These are phyloP conservation scores for Spicauda simplicius DNA, from an alignment of 2,888 invertebrate species.

Conservation along the genomic window DNA sequence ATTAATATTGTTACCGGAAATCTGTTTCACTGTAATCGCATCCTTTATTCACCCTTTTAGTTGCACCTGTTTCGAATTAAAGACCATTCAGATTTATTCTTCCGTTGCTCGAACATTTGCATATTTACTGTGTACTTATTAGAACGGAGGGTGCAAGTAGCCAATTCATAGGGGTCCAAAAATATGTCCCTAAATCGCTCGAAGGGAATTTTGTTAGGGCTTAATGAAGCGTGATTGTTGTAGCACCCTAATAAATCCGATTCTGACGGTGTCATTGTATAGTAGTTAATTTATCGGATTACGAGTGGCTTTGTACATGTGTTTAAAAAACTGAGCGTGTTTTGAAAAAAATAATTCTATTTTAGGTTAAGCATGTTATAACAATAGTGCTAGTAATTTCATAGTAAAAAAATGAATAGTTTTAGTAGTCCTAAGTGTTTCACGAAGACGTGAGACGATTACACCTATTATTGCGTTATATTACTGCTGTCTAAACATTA, in stretches of 20 bases:
- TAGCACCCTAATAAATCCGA: constrained; percentile 68
- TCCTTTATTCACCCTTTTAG: constrained; percentile 47
- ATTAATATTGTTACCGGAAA: neutral
- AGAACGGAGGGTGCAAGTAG: constrained; percentile 51
- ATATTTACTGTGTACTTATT: constrained; percentile 69
- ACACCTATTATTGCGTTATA: too few species aligned
- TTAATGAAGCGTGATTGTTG: constrained; percentile 80
- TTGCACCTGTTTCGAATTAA: constrained; percentile 75
- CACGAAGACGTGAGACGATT: too few species aligned
- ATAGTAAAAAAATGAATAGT: too few species aligned
- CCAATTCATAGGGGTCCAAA: constrained; percentile 56
- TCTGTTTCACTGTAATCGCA: constrained; percentile 13
- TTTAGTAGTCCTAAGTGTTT: too few species aligned
- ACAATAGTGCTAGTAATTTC: too few species aligned
- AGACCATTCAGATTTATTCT: constrained; percentile 70
- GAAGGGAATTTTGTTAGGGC: constrained; percentile 59
- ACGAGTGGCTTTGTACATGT: constrained; percentile 52
- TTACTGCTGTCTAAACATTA: too few species aligned
- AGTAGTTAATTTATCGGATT: constrained; percentile 59
- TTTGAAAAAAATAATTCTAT: neutral
- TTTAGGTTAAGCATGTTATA: neutral
- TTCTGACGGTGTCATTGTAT: constrained; percentile 64
- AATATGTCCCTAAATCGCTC: constrained; percentile 61
- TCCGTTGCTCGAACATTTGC: constrained; percentile 65
- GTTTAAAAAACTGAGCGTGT: neutral